Base-by-base conservation (phyloP, 2,797 vertebrate genomes). In the Smutsia gigantea region DNA sequence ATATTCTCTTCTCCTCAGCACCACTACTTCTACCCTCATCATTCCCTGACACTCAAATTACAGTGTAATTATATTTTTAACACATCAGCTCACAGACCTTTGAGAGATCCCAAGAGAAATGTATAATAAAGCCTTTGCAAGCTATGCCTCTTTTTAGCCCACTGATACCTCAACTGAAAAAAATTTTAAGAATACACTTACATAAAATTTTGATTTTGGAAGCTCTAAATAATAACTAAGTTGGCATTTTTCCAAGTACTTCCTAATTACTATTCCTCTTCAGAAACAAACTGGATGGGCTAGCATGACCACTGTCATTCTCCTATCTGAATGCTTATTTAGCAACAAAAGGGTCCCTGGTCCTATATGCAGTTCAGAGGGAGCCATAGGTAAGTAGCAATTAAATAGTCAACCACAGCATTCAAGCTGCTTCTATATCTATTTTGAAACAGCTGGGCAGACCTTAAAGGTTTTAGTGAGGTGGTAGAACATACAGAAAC, bases 1-100 rank as follows among this genome's bases (percentile, higher is more conserved):
- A 51, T 42, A 34, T 71, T 85, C 34, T 82, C 57, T 78, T 55
- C 29, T 39, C 25, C 55, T 81, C 3, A 27, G 66, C 53, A 71
- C 39, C 61, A 71, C 34, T 27, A 7, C 71, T 27, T 66, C 42
- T 23, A 19, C 21, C 81, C 59, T 39, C 78, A 23, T 59, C 53
- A 18, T 27, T 84, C 37, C 46, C 39, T 51, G 46, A 68, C 86
- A 49, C 31, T 92, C 39, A 79, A 84, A 93, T 81, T 81, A 92
- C 49, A 87, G 34, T 11, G 39, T 82, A 84, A 92, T 94, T 86
- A 93, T 39, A 94, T 63, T 91, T 95, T 55, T 51, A 64, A 91
- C 94, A 49, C 17, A 63, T 59, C 71, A 4, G 87, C 83, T 89
- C 34, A 17, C 55, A 90, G 86, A 8, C 57, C 53, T 55, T n/a